A percentile compares a stretch with the other conserved stretches of the same genome.
phyloP scores from a whole-genome alignment of 1,140 invertebrate genomes.

The Bombus balteatus region DNA sequence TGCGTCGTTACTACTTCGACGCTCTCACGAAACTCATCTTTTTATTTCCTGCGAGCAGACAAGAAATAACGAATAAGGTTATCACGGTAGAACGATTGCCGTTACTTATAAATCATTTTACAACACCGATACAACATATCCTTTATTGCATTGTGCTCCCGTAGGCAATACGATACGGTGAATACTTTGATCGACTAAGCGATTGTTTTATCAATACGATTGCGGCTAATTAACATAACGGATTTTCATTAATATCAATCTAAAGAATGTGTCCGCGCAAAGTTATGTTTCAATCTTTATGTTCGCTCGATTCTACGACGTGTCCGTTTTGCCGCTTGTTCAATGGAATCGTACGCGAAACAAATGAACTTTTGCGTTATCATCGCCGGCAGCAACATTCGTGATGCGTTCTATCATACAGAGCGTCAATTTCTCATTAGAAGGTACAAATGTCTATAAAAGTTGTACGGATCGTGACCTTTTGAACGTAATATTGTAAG shows the following conservation, averaged over 20 bases:
- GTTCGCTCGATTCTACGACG: no score
- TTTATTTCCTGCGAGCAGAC: neutral
- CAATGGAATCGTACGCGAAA: neutral
- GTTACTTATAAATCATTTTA: conserved; percentile 14
- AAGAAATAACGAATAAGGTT: neutral
- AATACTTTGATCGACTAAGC: neutral
- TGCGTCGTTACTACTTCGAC: neutral
- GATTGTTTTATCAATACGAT: neutral
- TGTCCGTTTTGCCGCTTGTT: neutral
- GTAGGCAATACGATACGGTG: neutral
- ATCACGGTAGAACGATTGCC: conserved; percentile 17
- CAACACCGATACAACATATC: neutral
- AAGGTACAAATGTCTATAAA: neutral
- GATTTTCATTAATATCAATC: conserved; percentile 12
- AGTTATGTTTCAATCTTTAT: neutral
- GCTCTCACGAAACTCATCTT: neutral
- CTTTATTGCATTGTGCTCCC: neutral
- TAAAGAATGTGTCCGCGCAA: neutral
- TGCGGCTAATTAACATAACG: conserved; percentile 5
- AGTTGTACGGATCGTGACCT: neutral
- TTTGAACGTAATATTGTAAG: neutral
- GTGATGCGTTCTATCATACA: neutral
- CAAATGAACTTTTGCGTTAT: neutral
- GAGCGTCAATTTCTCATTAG: neutral
- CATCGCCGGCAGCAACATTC: neutral